These are phyloP conservation scores for Lordiphosa stackelbergi DNA, from an alignment of 1,140 invertebrate genomes.

Conservation along the genomic window DNA sequence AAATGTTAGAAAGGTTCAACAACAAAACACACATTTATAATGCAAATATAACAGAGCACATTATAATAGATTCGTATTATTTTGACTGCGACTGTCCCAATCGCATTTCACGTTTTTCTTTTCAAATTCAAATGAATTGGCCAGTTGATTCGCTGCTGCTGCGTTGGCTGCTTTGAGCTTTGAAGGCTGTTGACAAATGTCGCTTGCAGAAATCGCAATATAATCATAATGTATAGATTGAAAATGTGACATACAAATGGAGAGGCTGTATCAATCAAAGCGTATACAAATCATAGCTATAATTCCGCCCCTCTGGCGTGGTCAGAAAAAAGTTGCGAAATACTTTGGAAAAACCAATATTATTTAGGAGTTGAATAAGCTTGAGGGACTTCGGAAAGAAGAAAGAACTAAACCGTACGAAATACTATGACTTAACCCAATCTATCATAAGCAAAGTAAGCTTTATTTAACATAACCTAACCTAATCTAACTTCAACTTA, in stretches of 20 bases:
- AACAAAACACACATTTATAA: slow-evolving; percentile 16
- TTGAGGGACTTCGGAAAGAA: too few species aligned
- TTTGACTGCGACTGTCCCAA: slow-evolving; percentile 24
- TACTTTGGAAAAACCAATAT: too few species aligned
- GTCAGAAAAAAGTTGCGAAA: neutral
- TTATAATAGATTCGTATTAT: slow-evolving; percentile 24
- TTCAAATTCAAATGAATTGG: slow-evolving; percentile 44
- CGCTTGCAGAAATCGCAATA: slow-evolving; percentile 29
- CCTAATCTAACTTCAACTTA: too few species aligned
- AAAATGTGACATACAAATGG: slow-evolving; percentile 28
- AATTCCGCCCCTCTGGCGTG: slow-evolving; percentile 6
- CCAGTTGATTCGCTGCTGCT: neutral
- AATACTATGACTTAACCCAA: too few species aligned
- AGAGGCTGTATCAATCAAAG: slow-evolving; percentile 10
- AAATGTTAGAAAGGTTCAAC: too few species aligned
- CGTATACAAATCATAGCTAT: slow-evolving; percentile 10
- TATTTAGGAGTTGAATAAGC: too few species aligned
- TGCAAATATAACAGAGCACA: slow-evolving; percentile 55
- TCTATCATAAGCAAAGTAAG: too few species aligned
- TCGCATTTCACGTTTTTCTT: slow-evolving; percentile 56
- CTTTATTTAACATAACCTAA: too few species aligned
- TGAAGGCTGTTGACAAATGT: slow-evolving; percentile 31
- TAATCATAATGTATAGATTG: neutral
- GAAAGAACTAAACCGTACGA: too few species aligned
- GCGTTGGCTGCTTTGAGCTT: slow-evolving; percentile 5